Conservation (phyloP, 2,113 vertebrate species). For the Coturnix japonica region DNA sequence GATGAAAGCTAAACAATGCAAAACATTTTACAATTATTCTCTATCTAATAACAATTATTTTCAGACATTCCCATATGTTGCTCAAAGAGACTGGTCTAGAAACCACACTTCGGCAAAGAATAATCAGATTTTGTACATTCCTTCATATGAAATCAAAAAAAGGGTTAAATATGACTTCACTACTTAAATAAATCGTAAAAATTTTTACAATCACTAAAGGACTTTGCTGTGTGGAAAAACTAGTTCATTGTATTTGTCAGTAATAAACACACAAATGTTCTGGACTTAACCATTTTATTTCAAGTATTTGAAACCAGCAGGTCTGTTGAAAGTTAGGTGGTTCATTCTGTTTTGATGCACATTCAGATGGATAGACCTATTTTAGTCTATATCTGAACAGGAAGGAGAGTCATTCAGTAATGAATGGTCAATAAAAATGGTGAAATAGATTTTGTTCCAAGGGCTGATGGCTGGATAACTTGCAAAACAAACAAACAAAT, state of each 20-base stretch:
- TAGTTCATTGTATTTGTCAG: neutral
- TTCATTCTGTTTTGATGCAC: constrained; percentile 43
- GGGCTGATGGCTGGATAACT: constrained; percentile 74
- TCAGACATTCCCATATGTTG: neutral
- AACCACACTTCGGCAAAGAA: neutral
- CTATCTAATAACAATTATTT: neutral
- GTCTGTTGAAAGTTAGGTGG: constrained; percentile 50
- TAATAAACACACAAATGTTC: neutral
- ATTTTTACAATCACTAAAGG: neutral
- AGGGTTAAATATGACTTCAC: neutral
- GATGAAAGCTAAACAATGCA: neutral
- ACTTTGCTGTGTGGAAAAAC: neutral
- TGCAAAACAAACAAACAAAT: constrained; percentile 53
- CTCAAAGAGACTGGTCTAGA: neutral
- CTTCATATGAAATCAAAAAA: neutral
- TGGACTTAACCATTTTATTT: constrained; percentile 45
- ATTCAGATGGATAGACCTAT: constrained; percentile 73
- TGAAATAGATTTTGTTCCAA: constrained; percentile 74
- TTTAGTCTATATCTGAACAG: constrained; percentile 71
- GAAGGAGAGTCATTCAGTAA: constrained; percentile 72
- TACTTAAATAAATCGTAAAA: constrained; percentile 27
- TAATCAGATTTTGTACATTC: neutral
- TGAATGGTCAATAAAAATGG: constrained; percentile 74
- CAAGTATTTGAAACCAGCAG: constrained; percentile 55
- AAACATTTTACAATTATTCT: neutral